phyloP scores from a whole-genome alignment of 2,113 vertebrate genomes.

The Misgurnus anguillicaudatus region DNA sequence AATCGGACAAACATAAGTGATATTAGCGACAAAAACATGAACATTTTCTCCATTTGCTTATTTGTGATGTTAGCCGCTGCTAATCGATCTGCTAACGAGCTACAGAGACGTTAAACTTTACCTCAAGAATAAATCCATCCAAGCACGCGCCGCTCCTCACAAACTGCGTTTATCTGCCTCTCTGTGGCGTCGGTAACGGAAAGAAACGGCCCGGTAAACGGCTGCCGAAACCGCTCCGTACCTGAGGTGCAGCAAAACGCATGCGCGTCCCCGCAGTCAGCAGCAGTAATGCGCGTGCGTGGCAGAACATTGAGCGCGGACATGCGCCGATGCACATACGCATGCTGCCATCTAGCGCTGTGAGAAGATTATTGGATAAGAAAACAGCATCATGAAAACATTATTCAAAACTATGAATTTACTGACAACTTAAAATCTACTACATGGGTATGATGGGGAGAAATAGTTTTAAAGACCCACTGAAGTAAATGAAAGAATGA shows the following conservation, averaged over 20 bases:
- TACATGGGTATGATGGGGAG: no score
- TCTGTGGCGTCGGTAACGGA: constrained; percentile 1
- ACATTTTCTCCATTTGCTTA: not conserved
- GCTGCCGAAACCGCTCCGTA: constrained; percentile 3
- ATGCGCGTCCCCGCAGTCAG: constrained; percentile 1
- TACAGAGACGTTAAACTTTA: not conserved
- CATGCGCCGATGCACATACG: not conserved
- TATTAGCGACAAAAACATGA: not conserved
- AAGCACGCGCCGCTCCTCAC: not conserved
- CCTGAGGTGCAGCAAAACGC: constrained; percentile 29
- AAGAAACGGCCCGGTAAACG: constrained; percentile 28
- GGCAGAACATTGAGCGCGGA: not conserved
- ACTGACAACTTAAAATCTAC: no score
- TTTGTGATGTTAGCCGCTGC: constrained; percentile 36
- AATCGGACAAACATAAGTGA: not conserved
- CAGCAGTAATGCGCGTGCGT: not conserved
- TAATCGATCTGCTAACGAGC: constrained; percentile 26
- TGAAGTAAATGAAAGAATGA: no score
- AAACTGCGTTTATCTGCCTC: no score
- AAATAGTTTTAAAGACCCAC: no score
- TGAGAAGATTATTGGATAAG: no score
- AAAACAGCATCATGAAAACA: no score
- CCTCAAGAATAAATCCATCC: constrained; percentile 17
- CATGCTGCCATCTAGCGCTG: constrained; percentile 27
- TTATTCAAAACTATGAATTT: no score